Base-by-base conservation (phyloP, 1,140 invertebrate species). In the Cotesia glomerata region DNA sequence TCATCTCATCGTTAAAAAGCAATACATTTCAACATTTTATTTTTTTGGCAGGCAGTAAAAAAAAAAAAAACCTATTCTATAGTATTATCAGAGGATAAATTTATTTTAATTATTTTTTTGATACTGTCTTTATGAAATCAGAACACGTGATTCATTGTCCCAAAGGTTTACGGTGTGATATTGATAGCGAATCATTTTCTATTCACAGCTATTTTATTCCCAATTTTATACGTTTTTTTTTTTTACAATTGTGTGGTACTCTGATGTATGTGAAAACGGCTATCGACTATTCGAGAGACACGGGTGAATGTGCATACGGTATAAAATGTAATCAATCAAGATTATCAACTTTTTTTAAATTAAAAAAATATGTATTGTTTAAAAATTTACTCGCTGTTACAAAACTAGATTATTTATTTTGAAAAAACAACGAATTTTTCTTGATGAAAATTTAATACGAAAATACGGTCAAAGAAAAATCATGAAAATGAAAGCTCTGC, bases 61-160 rank as follows among this genome's bases (percentile, higher is more conserved):
- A 26, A 26, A 26, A 26, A 26, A 26, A 26, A 26, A 26, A 26
- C 2, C 8, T 8, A 45, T 45, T 45, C 39, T 45, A 8, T 7
- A 2, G 39, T 26, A 26, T 26, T 26, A 26, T 26, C 26, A 26
- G 26, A 26, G 35, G 54, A 51, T 36, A 8, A 13, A 13, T 67
- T 63, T 69, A 58, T n/a, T 54, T 13, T 36, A 71, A 49, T 16
- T 18, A 69, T 32, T 11, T 13, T 63, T 49, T 14, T 13, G 36
- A 35, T 13, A 59, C 9, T 56, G 62, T 70, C 73, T 72, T 76
- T 75, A 65, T 13, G 16, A 51, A 65, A 45, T 45, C 39, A 39
- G 13, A 51, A 51, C n/a, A 45, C 13, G 59, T 71, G 39, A 65
- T 18, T 65, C 39, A 36, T 65, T 65, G 45, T 65, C 14, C 18